Conservation (phyloP, 2,888 invertebrate genomes). For the Agonopterix alstromeriana region DNA sequence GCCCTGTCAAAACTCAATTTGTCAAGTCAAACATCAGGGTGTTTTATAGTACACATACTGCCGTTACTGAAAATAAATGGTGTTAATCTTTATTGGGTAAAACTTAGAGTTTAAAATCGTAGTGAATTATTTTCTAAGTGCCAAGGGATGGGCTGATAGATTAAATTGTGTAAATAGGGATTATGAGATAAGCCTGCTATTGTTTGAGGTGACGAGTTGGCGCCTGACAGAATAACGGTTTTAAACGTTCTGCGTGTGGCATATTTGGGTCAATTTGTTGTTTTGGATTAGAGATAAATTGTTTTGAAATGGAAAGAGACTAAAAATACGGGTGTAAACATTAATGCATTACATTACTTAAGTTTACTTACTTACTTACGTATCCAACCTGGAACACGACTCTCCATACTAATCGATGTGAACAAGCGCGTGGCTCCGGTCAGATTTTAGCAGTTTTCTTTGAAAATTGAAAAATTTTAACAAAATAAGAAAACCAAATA, state of each 20-base stretch:
- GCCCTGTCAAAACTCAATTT: slow-evolving; percentile 74
- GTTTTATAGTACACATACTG: slow-evolving; percentile 30
- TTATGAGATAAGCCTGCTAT: slow-evolving; percentile 67
- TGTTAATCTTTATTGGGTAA: slow-evolving; percentile 31
- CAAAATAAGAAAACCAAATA: too few species aligned
- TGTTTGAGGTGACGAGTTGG: slow-evolving; percentile 61
- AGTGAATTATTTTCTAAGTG: slow-evolving; percentile 8
- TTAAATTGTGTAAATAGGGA: slow-evolving; percentile 75
- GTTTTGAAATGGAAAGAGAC: background rate
- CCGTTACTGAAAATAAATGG: slow-evolving; percentile 15
- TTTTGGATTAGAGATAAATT: background rate
- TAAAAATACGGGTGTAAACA: background rate
- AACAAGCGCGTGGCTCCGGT: too few species aligned
- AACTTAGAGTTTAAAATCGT: slow-evolving; percentile 46
- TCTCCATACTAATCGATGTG: too few species aligned
- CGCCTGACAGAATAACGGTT: slow-evolving; percentile 40
- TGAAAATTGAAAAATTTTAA: too few species aligned
- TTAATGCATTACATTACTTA: background rate
- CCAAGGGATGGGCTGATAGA: slow-evolving; percentile 37
- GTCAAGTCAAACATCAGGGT: slow-evolving; percentile 68
- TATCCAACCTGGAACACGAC: too few species aligned
- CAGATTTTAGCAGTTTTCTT: too few species aligned
- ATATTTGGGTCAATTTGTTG: slow-evolving; percentile 40
- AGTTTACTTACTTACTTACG: too few species aligned
- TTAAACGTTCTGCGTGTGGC: slow-evolving; percentile 41